Conservation (phyloP, 1,140 invertebrate genomes). For the Diorhabda elongata region DNA sequence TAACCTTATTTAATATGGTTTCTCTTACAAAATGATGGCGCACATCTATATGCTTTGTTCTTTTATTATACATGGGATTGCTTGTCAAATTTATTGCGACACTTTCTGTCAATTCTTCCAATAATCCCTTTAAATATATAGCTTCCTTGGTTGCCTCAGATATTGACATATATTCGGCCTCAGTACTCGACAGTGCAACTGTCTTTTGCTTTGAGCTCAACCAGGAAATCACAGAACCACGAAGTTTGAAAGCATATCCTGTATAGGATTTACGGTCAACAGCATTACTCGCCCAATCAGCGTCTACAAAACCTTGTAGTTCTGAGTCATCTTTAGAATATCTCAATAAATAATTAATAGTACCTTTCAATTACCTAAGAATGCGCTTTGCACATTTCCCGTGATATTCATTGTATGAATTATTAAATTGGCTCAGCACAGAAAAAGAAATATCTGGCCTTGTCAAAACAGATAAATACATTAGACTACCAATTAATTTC, state of each 20-base stretch:
- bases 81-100: no score
- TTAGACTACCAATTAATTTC: no score
- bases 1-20: no score
- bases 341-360: slow-evolving; percentile 25
- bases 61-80: no score
- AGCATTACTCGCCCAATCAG: slow-evolving; percentile 26
- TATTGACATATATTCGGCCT: slow-evolving; percentile 44
- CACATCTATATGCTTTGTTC: no score
- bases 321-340: slow-evolving; percentile 21
- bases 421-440: no score
- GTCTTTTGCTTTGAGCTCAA: slow-evolving; percentile 36
- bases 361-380: slow-evolving; percentile 47
- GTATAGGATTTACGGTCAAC: slow-evolving; percentile 37
- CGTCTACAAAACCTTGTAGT: slow-evolving; percentile 37
- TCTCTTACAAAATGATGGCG: no score
- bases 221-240: slow-evolving; percentile 37
- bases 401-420: slow-evolving; percentile 34
- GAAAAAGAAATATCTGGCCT: no score
- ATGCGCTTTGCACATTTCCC: slow-evolving; percentile 45
- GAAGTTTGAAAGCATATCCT: slow-evolving; percentile 19
- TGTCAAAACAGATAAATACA: no score
- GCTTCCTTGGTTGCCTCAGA: slow-evolving; percentile 35
- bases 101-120: slow-evolving; percentile 13
- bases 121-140: slow-evolving; percentile 35
- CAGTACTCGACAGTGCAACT: slow-evolving; percentile 40